Percentiles rank a stretch among this genome's conserved stretches.
Evolutionary conservation across 2,113 vertebrate genomes (phyloP).

Genomic region (Damaliscus lunatus): DNA sequence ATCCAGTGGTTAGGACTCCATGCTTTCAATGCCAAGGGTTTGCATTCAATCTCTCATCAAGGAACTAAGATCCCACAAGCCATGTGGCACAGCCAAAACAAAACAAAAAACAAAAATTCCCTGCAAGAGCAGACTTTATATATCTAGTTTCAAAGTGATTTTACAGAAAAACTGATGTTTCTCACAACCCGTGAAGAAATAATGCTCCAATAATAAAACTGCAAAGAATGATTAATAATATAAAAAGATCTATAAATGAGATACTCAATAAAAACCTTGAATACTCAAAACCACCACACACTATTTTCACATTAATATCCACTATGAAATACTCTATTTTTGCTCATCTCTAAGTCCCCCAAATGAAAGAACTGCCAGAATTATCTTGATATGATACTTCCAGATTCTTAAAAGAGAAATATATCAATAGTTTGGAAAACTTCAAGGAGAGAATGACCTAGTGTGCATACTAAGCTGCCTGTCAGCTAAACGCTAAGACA

Average conservation of each 20-base stretch:
- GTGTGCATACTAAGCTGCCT: neutral
- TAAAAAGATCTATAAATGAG: constrained; percentile 21
- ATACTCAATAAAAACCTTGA: constrained; percentile 29
- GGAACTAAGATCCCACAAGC: neutral
- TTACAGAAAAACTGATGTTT: neutral
- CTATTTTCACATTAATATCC: constrained; percentile 45
- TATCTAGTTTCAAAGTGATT: neutral
- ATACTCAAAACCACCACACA: neutral
- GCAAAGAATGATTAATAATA: neutral
- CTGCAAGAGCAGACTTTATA: constrained; percentile 9
- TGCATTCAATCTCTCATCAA: neutral
- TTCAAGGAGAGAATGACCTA: neutral
- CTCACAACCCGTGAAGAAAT: neutral
- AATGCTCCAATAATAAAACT: neutral
- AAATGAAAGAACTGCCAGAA: constrained; percentile 52
- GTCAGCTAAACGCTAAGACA: neutral
- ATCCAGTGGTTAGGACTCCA: neutral
- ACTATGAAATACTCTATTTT: constrained; percentile 30
- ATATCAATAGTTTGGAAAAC: neutral
- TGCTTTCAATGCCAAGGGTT: neutral
- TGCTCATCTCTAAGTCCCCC: neutral
- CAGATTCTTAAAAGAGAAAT: constrained; percentile 19
- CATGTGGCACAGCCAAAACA: neutral
- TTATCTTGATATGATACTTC: neutral
- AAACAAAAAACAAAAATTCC: neutral